A percentile compares a stretch with the other conserved stretches of the same genome.
These are phyloP conservation scores for Apamea crenata DNA, from an alignment of 2,888 invertebrate species.

Conservation along the genomic window DNA sequence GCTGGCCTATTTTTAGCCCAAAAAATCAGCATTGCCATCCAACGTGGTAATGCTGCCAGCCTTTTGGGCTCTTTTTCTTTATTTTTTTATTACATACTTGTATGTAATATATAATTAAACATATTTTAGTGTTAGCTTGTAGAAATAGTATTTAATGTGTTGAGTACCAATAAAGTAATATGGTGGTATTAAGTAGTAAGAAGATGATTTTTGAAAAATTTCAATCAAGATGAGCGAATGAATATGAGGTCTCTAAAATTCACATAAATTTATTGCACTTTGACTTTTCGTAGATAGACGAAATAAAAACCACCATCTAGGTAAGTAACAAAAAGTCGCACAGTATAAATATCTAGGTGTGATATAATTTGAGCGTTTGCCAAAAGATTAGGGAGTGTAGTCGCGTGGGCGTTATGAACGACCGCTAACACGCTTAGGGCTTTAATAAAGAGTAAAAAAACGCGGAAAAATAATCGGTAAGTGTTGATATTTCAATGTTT, in stretches of 20 bases:
- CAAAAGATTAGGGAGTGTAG: slow-evolving; percentile 85
- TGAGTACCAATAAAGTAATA: no score
- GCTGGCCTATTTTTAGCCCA: no score
- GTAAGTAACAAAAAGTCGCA: slow-evolving; percentile 58
- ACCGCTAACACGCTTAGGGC: slow-evolving; percentile 75
- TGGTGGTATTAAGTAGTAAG: no score
- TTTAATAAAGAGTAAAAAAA: slow-evolving; percentile 65
- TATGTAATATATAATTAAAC: no score
- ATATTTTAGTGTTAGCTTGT: no score
- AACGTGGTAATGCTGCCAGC: no score
- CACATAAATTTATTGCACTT: not conserved
- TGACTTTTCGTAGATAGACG: not conserved
- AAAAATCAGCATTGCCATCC: no score
- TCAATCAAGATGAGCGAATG: no score
- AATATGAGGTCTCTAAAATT: not conserved
- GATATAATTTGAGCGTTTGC: slow-evolving; percentile 81
- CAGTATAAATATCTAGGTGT: slow-evolving; percentile 78
- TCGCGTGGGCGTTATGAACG: slow-evolving; percentile 81
- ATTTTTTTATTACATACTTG: no score
- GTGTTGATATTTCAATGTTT: slow-evolving; percentile 67
- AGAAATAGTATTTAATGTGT: no score
- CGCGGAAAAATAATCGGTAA: slow-evolving; percentile 59
- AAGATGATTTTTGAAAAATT: no score
- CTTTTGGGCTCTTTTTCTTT: no score
- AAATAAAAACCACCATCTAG: not conserved